Percentiles rank a stretch among this genome's conserved stretches.
These are phyloP conservation scores for Samia ricini DNA, from an alignment of 1,140 invertebrate genomes.

Conservation along the genomic window DNA sequence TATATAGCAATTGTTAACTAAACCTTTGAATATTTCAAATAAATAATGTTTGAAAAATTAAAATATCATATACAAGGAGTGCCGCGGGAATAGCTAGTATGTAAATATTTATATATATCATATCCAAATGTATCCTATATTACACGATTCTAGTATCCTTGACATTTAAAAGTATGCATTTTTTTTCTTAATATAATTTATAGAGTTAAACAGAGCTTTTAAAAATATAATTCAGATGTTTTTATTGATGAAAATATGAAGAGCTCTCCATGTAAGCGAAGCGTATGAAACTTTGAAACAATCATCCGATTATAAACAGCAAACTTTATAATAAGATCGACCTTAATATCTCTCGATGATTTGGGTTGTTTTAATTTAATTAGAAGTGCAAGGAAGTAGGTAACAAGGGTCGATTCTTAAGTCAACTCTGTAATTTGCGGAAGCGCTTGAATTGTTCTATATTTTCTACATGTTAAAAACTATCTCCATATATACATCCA, in stretches of 20 bases:
- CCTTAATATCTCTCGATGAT: slow-evolving; percentile 14
- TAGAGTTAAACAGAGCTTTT: not conserved
- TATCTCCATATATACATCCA: too few species aligned
- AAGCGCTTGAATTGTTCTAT: slow-evolving; percentile 17
- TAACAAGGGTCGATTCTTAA: slow-evolving; percentile 28
- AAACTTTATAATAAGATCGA: not conserved
- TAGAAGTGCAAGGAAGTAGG: slow-evolving; percentile 25
- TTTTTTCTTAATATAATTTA: too few species aligned
- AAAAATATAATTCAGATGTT: not conserved
- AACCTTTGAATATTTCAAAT: too few species aligned
- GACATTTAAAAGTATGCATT: too few species aligned
- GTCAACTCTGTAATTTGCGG: slow-evolving; percentile 17
- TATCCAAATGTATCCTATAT: too few species aligned
- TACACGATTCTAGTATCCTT: too few species aligned
- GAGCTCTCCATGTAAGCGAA: not conserved
- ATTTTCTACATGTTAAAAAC: too few species aligned
- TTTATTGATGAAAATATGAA: not conserved
- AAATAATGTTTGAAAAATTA: too few species aligned
- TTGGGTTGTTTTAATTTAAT: slow-evolving; percentile 33
- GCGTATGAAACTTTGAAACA: not conserved
- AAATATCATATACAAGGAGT: too few species aligned
- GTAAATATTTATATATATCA: too few species aligned
- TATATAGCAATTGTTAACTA: too few species aligned
- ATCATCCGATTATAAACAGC: not conserved
- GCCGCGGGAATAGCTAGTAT: too few species aligned